Conservation (phyloP, 2,888 invertebrate species). For the Zaprionus bogoriensis region DNA sequence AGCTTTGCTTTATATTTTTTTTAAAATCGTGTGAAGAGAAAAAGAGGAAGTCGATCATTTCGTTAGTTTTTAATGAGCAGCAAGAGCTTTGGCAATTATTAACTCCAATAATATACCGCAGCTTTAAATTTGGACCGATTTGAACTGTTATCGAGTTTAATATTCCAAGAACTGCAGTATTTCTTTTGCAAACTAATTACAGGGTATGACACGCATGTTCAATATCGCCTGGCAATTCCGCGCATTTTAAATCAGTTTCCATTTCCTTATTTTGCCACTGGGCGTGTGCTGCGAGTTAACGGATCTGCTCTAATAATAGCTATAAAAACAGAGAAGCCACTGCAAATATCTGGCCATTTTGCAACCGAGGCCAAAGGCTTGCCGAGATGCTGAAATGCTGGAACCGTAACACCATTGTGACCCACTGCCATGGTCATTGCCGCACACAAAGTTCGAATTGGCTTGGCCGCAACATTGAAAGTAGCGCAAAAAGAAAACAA, state of each 20-base stretch:
- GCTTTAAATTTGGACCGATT: no score
- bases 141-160: no score
- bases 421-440: conserved; percentile 63
- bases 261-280: conserved; percentile 18
- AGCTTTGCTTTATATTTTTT: no score
- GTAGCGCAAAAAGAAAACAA: conserved; percentile 5
- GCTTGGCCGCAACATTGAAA: conserved; percentile 57
- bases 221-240: not conserved
- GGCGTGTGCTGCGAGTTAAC: conserved; percentile 5
- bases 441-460: conserved; percentile 45
- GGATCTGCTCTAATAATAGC: not conserved
- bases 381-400: not conserved
- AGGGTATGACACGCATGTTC: conserved; percentile 7
- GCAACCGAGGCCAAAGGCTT: not conserved
- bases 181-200: not conserved
- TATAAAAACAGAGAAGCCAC: not conserved
- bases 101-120: no score
- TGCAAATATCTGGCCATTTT: not conserved
- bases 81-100: no score
- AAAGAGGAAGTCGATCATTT: no score
- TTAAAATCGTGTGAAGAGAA: no score
- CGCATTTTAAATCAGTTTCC: conserved; percentile 4
- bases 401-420: conserved; percentile 27
- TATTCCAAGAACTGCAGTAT: no score
- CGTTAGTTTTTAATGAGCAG: no score